phyloP scores from a whole-genome alignment of 1,140 invertebrate genomes.

The Eriosoma lanigerum region DNA sequence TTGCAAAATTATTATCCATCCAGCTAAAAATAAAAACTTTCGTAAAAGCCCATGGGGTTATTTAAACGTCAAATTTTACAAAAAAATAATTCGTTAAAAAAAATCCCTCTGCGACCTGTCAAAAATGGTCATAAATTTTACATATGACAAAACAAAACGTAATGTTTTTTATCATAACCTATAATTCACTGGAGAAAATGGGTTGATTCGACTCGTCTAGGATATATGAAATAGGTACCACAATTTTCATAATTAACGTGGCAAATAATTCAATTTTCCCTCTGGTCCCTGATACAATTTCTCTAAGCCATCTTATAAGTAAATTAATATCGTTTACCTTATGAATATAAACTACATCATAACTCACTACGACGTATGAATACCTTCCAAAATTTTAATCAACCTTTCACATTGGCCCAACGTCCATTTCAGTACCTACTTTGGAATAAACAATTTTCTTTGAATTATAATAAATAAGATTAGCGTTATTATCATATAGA shows the following conservation, averaged over 20 bases:
- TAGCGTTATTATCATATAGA: too few species aligned
- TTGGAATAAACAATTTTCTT: too few species aligned
- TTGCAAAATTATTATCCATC: not conserved
- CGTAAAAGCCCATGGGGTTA: not conserved
- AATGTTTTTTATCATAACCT: not conserved
- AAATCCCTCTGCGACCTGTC: not conserved
- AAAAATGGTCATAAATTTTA: conserved; percentile 19
- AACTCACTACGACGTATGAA: not conserved
- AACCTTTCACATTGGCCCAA: not conserved
- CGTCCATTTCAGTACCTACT: too few species aligned
- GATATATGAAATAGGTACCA: not conserved
- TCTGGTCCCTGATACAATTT: not conserved
- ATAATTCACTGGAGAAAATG: not conserved
- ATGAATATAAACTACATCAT: not conserved
- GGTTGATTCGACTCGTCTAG: not conserved
- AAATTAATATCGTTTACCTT: not conserved
- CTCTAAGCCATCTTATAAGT: not conserved
- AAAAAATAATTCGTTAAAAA: not conserved
- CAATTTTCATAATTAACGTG: not conserved
- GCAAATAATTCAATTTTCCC: not conserved
- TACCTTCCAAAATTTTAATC: not conserved
- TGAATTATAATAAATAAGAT: too few species aligned
- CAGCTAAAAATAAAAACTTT: not conserved
- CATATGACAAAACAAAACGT: not conserved
- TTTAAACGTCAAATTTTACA: not conserved